Evolutionary conservation across 2,797 vertebrate genomes (phyloP), one percentile per base, ranked within the genome.

Genomic region (Leptatherina wallacei): DNA sequence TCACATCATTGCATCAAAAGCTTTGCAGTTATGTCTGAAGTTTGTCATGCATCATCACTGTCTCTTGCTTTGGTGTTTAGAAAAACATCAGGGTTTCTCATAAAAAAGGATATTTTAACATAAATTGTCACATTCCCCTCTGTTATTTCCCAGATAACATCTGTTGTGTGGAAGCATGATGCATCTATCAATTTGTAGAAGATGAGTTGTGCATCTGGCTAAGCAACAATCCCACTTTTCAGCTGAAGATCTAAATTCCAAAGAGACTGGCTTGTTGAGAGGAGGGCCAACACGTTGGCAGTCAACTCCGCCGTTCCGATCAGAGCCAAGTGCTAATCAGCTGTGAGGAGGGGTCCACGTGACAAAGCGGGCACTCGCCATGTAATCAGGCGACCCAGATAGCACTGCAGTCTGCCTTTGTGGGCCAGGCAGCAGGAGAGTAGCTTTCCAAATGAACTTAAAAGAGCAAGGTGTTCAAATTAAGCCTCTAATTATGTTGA

Each of bases 381-480:
- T 18, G 63, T 77, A 87, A 77, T 78, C 80, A 69, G 75, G 80
- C 78, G 84, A 91, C 91, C 91, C 88, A 93, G 83, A 89, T 90
- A 92, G 29, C 4, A 2, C 61, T 86, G 64, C 74, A 62, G 78
- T 77, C 81, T 71, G 78, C 62, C 74, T 93, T 93, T 85, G 55
- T 93, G 90, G 91, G 91, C 78, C 93, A 89, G 82, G 87, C 74
- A 42, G 89, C 90, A 90, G 76, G 93, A 93, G 91, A 93, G 83
- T 73, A 88, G 76, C 66, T 82, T 68, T 83, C 70, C 51, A 85
- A 88, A 89, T 91, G 84, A 87, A 88, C 81, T 78, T 71, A 64
- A 75, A 88, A 74, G 87, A 89, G 84, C 83, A 88, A 90, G 86
- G 85, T 91, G 84, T 84, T 91, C 80, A 89, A 90, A 90, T 91